phyloP scores from a whole-genome alignment of 2,888 invertebrate species.

The Endotricha flammealis region DNA sequence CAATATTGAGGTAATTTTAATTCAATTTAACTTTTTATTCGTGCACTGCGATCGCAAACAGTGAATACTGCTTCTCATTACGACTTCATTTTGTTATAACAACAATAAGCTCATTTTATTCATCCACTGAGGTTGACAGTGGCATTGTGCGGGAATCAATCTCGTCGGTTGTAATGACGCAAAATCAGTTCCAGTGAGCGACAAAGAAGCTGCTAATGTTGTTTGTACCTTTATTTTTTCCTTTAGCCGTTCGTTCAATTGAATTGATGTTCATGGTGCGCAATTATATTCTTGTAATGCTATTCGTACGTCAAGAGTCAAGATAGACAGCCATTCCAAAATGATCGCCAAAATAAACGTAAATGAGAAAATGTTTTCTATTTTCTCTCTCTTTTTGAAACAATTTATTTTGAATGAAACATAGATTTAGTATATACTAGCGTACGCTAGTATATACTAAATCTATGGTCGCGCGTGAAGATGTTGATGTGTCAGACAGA shows the following conservation, averaged over 20 bases:
- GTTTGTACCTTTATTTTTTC: slow-evolving; percentile 47
- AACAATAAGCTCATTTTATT: slow-evolving; percentile 65
- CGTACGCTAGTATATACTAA: too few species aligned
- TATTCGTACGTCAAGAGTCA: neutral
- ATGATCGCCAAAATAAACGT: too few species aligned
- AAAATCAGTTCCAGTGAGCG: slow-evolving; percentile 64
- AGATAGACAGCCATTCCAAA: too few species aligned
- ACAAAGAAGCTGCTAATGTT: slow-evolving; percentile 66
- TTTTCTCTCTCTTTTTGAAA: too few species aligned
- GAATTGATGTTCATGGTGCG: slow-evolving; percentile 29
- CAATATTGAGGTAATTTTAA: slow-evolving; percentile 69
- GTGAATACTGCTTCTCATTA: slow-evolving; percentile 60
- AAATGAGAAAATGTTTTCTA: too few species aligned
- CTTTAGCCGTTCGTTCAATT: slow-evolving; percentile 29
- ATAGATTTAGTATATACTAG: too few species aligned
- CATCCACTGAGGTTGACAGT: slow-evolving; percentile 57
- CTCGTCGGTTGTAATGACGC: slow-evolving; percentile 65
- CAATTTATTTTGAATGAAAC: too few species aligned
- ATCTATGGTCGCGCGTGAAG: too few species aligned
- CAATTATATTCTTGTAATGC: slow-evolving; percentile 19
- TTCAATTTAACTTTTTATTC: slow-evolving; percentile 64
- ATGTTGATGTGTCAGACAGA: too few species aligned
- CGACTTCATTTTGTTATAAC: slow-evolving; percentile 73
- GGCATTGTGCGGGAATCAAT: slow-evolving; percentile 68
- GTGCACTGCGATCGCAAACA: slow-evolving; percentile 23